Base-by-base conservation (phyloP, 2,888 invertebrate species). In the Selenia dentaria region DNA sequence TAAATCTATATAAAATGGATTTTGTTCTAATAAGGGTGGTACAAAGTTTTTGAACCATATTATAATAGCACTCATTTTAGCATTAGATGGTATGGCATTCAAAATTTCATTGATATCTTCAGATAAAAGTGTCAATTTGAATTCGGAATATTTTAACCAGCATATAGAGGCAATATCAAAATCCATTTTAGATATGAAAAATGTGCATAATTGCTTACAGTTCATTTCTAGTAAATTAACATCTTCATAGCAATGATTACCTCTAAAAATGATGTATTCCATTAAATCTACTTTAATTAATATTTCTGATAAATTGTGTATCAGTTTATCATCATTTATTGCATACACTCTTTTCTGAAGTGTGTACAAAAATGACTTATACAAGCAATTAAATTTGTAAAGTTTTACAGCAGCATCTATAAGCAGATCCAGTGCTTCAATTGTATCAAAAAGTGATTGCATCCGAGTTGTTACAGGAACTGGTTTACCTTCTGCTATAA, bases 11-110 rank as follows among this genome's bases (percentile, higher is more conserved):
- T 77, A 73, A 67, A 83, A 90, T 40, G 91, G 91, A 52, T 87
- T 86, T 55, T 81, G 64, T 51, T 88, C 85, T 37, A 91, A 64
- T 34, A 91, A 62, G 34, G 75, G 62, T 33, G 91, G 90, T 31
- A 80, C 72, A 67, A 88, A 85, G 55, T 86, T 83, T 59, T 83
- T 83, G 24, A 91, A 62, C 90, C 89, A 91, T 55, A 87, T 82
- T 28, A 90, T 70, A 13, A 91, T 75, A 25, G 81, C 71, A 51
- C 85, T 75, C 64, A 91, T 76, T 72, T 91, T 91, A 8, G 83
- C 78, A 57, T 86, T 91, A 43, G 64, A 62, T 18, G 83, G 84
- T 52, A 86, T 77, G 33, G 87, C 71, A 67, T 79, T 75, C 40
- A 91, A 61, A 58, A 90, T 83, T 32, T 73, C 70, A 12, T 72